Percentiles rank a stretch among this genome's conserved stretches.
Evolutionary conservation across 2,888 invertebrate genomes (phyloP).

Genomic region (Dasypolia templi): DNA sequence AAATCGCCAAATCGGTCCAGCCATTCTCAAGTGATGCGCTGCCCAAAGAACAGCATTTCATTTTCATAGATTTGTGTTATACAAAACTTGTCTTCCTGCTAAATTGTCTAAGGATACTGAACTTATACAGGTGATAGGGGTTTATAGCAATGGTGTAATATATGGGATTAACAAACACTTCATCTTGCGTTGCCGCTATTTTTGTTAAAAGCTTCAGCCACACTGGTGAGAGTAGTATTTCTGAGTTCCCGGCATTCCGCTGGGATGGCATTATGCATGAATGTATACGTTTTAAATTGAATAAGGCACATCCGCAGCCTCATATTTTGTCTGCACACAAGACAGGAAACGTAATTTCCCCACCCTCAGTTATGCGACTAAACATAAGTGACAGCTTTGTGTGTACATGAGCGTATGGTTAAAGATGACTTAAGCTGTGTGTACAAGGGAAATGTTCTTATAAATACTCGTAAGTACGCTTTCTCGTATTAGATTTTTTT

Average conservation of each 20-base stretch:
- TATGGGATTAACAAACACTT: background rate
- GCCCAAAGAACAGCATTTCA: too few relatives aligned
- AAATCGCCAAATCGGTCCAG: too few relatives aligned
- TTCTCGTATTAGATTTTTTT: background rate
- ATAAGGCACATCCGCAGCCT: conserved; percentile 23
- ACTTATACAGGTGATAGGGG: background rate
- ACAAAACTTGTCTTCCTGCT: background rate
- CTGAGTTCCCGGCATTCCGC: background rate
- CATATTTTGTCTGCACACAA: conserved; percentile 25
- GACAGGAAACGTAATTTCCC: conserved; percentile 39
- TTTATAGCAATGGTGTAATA: background rate
- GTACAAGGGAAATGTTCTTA: background rate
- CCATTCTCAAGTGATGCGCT: too few relatives aligned
- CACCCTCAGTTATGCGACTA: conserved; percentile 36
- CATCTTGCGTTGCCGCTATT: background rate
- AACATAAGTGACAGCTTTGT: conserved; percentile 19
- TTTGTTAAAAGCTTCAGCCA: background rate
- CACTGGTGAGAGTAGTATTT: conserved; percentile 18
- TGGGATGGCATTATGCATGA: conserved; percentile 7
- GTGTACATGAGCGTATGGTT: background rate
- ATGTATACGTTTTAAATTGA: conserved; percentile 42
- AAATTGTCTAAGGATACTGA: background rate
- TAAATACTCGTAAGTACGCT: background rate
- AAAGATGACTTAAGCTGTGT: background rate
- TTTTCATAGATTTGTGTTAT: background rate